phyloP scores from a whole-genome alignment of 2,888 invertebrate species.

The Microchrysa polita region DNA sequence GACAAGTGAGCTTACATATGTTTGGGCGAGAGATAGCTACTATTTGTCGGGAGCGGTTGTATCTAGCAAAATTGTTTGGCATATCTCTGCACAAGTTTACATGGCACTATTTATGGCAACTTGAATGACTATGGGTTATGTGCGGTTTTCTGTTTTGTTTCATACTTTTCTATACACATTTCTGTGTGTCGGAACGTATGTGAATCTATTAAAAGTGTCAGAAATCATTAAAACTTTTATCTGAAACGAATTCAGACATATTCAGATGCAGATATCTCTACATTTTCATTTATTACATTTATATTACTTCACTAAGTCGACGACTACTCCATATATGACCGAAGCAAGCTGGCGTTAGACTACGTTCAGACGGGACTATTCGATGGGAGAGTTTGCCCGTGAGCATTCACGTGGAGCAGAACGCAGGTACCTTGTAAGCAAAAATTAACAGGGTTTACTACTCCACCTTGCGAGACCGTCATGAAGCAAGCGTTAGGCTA shows the following conservation, averaged over 20 bases:
- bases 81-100: too few species aligned
- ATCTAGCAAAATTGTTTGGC: slow-evolving; percentile 9
- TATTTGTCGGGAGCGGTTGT: slow-evolving; percentile 10
- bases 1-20: slow-evolving; percentile 1
- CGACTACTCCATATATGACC: too few species aligned
- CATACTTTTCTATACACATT: neutral
- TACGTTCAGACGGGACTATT: too few species aligned
- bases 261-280: slow-evolving; percentile 21
- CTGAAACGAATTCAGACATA: neutral
- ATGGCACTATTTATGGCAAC: too few species aligned
- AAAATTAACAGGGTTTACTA: too few species aligned
- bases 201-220: slow-evolving; percentile 35
- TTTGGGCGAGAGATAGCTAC: neutral
- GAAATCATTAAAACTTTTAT: slow-evolving; percentile 39
- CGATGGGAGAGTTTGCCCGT: too few species aligned
- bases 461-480: too few species aligned
- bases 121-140: too few species aligned
- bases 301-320: neutral
- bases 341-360: too few species aligned
- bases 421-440: too few species aligned
- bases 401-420: too few species aligned
- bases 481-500: too few species aligned
- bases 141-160: neutral
- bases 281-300: slow-evolving; percentile 29
- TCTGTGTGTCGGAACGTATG: neutral